phyloP scores from a whole-genome alignment of 2,113 vertebrate species.

The Regulus satrapa region DNA sequence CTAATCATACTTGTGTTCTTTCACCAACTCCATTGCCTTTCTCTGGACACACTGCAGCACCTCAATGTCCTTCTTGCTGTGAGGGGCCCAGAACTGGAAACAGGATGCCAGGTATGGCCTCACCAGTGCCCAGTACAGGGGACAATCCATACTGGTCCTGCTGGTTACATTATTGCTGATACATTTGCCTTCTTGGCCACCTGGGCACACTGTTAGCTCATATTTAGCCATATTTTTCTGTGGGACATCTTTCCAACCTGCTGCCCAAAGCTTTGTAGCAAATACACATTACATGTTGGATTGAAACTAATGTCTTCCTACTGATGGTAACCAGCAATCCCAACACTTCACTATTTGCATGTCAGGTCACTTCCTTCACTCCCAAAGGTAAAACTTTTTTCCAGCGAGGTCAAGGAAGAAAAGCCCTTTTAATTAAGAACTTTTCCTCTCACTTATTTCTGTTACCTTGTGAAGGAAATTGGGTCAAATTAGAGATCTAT shows the following conservation, averaged over 20 bases:
- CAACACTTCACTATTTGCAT: neutral
- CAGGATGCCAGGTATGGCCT: accelerated
- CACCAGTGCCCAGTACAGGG: neutral
- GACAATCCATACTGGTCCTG: neutral
- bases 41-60: accelerated
- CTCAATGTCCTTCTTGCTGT: neutral
- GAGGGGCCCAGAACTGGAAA: neutral
- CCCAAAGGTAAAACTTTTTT: neutral
- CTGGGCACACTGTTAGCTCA: neutral
- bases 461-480: neutral
- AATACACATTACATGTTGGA: neutral
- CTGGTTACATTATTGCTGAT: neutral
- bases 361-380: neutral
- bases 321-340: neutral
- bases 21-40: accelerated
- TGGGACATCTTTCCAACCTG: neutral
- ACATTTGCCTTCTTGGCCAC: neutral
- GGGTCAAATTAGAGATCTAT: neutral
- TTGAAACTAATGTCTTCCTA: neutral
- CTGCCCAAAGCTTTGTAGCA: neutral
- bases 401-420: neutral
- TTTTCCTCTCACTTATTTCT: neutral
- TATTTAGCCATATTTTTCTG: neutral
- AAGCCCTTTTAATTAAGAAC: neutral
- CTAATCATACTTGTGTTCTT: too few relatives aligned